Percentiles rank a stretch among this genome's conserved stretches.
phyloP scores from a whole-genome alignment of 2,113 vertebrate species.

The Arizona elegans region DNA sequence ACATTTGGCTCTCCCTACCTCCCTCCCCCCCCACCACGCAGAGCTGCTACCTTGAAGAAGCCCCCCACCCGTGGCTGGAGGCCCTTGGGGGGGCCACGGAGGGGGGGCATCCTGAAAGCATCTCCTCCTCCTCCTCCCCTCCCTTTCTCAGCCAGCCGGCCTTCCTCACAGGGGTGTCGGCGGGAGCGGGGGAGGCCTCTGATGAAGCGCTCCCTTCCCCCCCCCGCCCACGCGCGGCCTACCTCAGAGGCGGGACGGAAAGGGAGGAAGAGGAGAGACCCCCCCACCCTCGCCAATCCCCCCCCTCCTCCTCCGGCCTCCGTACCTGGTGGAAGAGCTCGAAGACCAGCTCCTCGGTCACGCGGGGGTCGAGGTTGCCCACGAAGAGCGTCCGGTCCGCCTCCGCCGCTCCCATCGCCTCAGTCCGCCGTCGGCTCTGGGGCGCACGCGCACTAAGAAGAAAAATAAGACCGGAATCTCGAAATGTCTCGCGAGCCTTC shows the following conservation, averaged over 20 bases:
- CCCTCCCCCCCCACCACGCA: not conserved
- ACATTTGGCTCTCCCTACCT: not conserved
- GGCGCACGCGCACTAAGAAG: not conserved
- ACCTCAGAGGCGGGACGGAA: not conserved
- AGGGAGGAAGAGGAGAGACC: no score
- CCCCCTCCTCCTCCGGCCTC: no score
- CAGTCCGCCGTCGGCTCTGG: no score
- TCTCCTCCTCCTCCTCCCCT: not conserved
- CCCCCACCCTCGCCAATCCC: no score
- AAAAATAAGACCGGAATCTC: no score
- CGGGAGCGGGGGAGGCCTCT: not conserved
- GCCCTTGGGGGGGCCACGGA: not conserved
- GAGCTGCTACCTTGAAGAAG: not conserved
- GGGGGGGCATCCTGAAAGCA: not conserved
- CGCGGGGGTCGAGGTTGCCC: conserved; percentile 14
- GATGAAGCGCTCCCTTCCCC: not conserved
- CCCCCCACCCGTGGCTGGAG: not conserved
- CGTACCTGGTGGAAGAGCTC: conserved; percentile 32
- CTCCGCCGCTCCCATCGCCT: conserved; percentile 15
- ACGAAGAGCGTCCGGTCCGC: conserved; percentile 27
- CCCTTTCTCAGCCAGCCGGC: not conserved
- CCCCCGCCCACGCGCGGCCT: not conserved
- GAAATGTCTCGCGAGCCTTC: not conserved
- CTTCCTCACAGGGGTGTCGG: not conserved
- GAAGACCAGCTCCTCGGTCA: conserved; percentile 30